Evolutionary conservation across 2,797 vertebrate species (phyloP).

Genomic region (Muscicapa striata): DNA sequence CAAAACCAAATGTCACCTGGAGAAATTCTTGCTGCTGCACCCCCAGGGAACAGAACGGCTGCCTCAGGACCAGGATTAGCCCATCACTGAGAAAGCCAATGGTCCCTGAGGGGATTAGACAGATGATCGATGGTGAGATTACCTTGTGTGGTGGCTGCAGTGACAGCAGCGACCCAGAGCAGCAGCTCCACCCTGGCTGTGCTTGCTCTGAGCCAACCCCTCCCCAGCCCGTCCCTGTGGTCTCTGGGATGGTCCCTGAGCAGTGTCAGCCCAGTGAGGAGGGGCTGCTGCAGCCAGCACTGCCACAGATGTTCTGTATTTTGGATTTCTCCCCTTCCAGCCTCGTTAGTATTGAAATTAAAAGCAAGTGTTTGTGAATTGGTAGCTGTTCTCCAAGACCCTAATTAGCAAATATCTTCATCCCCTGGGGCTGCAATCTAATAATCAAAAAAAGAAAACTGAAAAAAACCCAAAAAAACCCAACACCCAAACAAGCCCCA

Average conservation of each 20-base stretch:
- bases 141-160: fast-evolving
- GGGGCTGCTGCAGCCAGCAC: not conserved
- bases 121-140: not conserved
- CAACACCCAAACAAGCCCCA: constrained; percentile 58
- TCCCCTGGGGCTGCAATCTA: constrained; percentile 63
- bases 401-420: constrained; percentile 68
- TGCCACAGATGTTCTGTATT: constrained; percentile 14
- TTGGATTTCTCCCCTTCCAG: constrained; percentile 14
- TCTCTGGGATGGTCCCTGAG: not conserved
- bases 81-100: not conserved
- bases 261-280: not conserved
- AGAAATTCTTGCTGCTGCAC: not conserved
- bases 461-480: not conserved
- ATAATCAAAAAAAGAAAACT: constrained; percentile 10
- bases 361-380: constrained; percentile 63
- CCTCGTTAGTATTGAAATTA: constrained; percentile 67
- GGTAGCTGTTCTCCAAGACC: constrained; percentile 66
- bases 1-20: constrained; percentile 36
- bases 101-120: not conserved
- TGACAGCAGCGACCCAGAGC: not conserved
- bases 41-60: not conserved
- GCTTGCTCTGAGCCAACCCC: not conserved
- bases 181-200: not conserved
- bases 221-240: fast-evolving
- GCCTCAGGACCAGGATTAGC: not conserved